phyloP scores from a whole-genome alignment of 1,140 invertebrate species.

The Delia radicum region DNA sequence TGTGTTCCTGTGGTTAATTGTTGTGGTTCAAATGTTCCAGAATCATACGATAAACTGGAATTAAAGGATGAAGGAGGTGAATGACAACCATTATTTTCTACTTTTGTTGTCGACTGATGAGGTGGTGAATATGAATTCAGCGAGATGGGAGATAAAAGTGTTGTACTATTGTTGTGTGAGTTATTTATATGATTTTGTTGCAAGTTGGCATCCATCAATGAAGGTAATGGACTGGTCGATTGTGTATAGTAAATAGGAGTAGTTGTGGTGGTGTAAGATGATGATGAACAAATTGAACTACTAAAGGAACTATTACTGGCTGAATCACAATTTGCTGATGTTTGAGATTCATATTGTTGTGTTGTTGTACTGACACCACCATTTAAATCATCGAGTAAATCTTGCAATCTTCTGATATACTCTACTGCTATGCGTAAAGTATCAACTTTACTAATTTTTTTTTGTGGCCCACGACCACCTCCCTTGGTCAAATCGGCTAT shows the following conservation, averaged over 20 bases:
- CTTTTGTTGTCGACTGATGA: background rate
- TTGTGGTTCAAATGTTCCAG: conserved; percentile 53
- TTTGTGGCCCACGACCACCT: conserved; percentile 64
- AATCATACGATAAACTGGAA: conserved; percentile 69
- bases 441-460: conserved; percentile 94
- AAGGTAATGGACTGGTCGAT: conserved; percentile 14
- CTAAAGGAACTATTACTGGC: conserved; percentile 43
- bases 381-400: conserved; percentile 68
- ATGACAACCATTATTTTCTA: conserved; percentile 33
- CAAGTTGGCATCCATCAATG: background rate
- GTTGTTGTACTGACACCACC: conserved; percentile 38
- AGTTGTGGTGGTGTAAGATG: conserved; percentile 6
- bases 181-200: background rate
- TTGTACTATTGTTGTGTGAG: conserved; percentile 31
- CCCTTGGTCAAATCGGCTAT: conserved; percentile 66
- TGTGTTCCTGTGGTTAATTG: conserved; percentile 41
- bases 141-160: conserved; percentile 40
- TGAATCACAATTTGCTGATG: conserved; percentile 30
- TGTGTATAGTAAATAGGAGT: conserved; percentile 8
- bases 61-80: conserved; percentile 81
- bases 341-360: conserved; percentile 25
- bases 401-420: conserved; percentile 84
- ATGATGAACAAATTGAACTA: conserved; percentile 35
- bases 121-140: conserved; percentile 35
- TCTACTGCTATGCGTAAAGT: conserved; percentile 87